Base-by-base conservation (phyloP, 2,888 invertebrate genomes). In the Epistrophe eligans region DNA sequence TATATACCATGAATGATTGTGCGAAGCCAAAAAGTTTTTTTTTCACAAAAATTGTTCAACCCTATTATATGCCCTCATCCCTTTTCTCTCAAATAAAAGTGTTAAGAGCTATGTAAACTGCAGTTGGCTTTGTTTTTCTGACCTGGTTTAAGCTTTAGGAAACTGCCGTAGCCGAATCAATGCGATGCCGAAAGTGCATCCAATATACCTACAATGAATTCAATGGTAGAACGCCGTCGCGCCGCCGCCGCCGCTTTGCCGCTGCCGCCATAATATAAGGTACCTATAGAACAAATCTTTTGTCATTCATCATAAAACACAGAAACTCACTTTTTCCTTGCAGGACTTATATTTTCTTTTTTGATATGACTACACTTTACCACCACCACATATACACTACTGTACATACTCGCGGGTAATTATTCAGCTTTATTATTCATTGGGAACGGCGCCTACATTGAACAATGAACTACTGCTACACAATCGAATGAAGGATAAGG, bases 371-470 rank as follows among this genome's bases (percentile, higher is more conserved):
- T 76, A 67, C 32, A 40, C 11, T 58, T 35, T 35, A 24, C 60
- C 38, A 24, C 38, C 40, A 24, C 24, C 38, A 38, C 70, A 70
- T 32, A 38, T 55, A 11, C 1, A 19, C 1, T 50, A 50, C 43
- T 43, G 4, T 15, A 15, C 43, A 0, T 50, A 71, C 66, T 83
- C 76, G 67, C 71, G 83, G 74, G 87, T 67, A 83, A 87, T 83
- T 87, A 87, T 87, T 87, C 87, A 79, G 76, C 76, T 83, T 87
- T 79, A 79, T 83, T 72, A 79, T 83, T 72, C 83, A 76, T 76
- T 77, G 85, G 45, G 50, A 74, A 81, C 52, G 84, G 72, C 55
- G 79, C 82, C 85, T 85, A 74, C 64, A 82, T 70, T 74, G 77
- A 82, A 74, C 85, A 85, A 77, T 82, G 74, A 82, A 74, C 85